Evolutionary conservation across 2,888 invertebrate species (phyloP), one percentile per base, ranked within the genome.

Genomic region (Caradrina kadenii): DNA sequence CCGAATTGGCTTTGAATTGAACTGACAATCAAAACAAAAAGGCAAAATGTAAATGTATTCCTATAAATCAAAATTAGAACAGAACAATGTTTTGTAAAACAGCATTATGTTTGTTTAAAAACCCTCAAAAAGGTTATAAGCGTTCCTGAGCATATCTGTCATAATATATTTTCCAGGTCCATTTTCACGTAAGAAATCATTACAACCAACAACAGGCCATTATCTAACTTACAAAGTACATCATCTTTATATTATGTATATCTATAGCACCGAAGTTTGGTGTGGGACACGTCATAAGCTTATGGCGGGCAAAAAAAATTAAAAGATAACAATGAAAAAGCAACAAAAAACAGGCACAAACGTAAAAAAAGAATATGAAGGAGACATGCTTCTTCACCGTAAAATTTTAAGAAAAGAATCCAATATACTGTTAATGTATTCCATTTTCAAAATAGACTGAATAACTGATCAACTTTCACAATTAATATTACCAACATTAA

Each of bases 171-270:
- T 76, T 55, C 66, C 70, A 63, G 77, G 83, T 83, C 70, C 81
- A 87, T 90, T 88, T 87, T 87, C 87, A 87, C 86, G 84, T 82
- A 83, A 86, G 87, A 89, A 89, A 90, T 90, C 87, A 90, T 90
- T 88, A 86, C 85, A 85, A 81, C 80, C 80, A 83, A 84, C 85
- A 83, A 74, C 75, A 65, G 56, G 75, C 87, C 87, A 89, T 91
- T 90, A 89, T 87, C 85, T 87, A 83, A 81, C 88, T 85, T 84
- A 84, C 84, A 81, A 85, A 86, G 82, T 82, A 81, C 83, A 83
- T 83, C 73, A 80, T 80, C 73, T 77, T 83, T 69, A 79, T 68
- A 81, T 82, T 84, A 80, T 80, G 71, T 81, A 78, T 68, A 71
- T 63, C 67, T 76, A 77, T 73, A 76, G 53, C 35, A 63, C 39